Conservation (phyloP, 1,140 invertebrate species). For the Macrostomum lignano region DNA sequence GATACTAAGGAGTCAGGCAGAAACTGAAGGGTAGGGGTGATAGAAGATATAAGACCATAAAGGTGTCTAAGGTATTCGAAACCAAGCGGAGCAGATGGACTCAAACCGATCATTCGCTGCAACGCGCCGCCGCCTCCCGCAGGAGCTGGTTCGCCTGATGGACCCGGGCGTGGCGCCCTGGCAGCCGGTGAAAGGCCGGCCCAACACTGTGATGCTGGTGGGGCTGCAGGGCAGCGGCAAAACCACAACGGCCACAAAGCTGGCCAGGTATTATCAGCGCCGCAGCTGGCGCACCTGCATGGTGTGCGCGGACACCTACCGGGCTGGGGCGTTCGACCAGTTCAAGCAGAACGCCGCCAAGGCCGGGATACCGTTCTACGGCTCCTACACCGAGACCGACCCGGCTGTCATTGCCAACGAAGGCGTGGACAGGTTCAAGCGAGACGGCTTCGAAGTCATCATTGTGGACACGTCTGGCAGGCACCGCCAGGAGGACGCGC, state of each 20-base stretch:
- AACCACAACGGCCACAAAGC: constrained; percentile 49
- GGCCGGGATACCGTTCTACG: constrained; percentile 98
- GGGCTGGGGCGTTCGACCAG: constrained; percentile 97
- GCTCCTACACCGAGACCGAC: constrained; percentile 96
- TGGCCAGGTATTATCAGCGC: constrained; percentile 80
- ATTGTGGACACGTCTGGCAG: constrained; percentile 96
- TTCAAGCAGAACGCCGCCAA: constrained; percentile 99
- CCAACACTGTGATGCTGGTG: constrained; percentile 98
- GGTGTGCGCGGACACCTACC: constrained; percentile 95
- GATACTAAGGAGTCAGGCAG: too few relatives aligned
- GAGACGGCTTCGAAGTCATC: constrained; percentile 95
- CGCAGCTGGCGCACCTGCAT: constrained; percentile 98
- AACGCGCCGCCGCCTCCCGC: too few relatives aligned
- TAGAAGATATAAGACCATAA: too few relatives aligned
- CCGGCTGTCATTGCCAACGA: constrained; percentile 95
- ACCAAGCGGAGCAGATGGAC: too few relatives aligned
- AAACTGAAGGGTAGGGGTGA: too few relatives aligned
- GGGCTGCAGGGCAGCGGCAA: constrained; percentile 91
- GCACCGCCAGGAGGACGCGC: constrained; percentile 91
- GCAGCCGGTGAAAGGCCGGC: constrained; percentile 68
- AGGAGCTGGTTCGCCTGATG: constrained; percentile 70
- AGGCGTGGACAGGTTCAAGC: constrained; percentile 95
- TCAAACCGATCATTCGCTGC: too few relatives aligned
- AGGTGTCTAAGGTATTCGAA: too few relatives aligned
- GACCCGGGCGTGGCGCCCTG: constrained; percentile 72